Base-by-base conservation (phyloP, 2,888 invertebrate genomes). In the Drosophila monieri region DNA sequence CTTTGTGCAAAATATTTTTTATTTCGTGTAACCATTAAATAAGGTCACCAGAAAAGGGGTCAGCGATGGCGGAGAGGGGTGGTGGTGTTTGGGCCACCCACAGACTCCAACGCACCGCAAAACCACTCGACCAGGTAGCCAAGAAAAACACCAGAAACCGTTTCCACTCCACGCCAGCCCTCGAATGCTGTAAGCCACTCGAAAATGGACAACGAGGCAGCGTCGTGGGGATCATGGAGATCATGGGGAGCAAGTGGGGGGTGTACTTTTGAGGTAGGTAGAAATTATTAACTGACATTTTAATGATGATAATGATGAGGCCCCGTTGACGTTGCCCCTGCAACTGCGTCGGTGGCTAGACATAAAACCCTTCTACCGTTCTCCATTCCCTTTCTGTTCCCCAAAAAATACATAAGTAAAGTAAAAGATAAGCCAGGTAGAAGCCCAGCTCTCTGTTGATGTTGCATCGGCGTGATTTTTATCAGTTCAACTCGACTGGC, bases 221-320 rank as follows among this genome's bases (percentile, higher is more conserved):
- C 56, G 54, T 18, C 15, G 52, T 41, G 39, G 54, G 44, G 37
- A 62, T 47, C 58, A 41, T 23, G 32, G 21, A 47, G 37, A 32
- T 49, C 37, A 48, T 18, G 30, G 47, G 54, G 39, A 51, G 23
- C 41, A 15, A 10, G 51, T 14, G 49, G 35, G 62, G 44, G 18
- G 14, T 35, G 35, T 35, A 35, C 6, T 32, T 52, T 44, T 64
- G 53, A 62, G 61, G 60, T 57, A 73, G 65, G 78, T 74, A 85
- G 72, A 85, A 88, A 85, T 89, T 85, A 89, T 89, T 89, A 85
- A 85, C 85, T 85, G 85, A 88, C 89, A 89, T 88, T 85, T 85
- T 89, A 85, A 85, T 85, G 85, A 89, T 89, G 88, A 89, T 89
- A 89, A 85, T 89, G 85, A 88, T 88, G 85, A 76, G 84, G 89